Percentiles rank a stretch among this genome's conserved stretches.
phyloP scores from a whole-genome alignment of 2,113 vertebrate species.

The Odobenus rosmarus region DNA sequence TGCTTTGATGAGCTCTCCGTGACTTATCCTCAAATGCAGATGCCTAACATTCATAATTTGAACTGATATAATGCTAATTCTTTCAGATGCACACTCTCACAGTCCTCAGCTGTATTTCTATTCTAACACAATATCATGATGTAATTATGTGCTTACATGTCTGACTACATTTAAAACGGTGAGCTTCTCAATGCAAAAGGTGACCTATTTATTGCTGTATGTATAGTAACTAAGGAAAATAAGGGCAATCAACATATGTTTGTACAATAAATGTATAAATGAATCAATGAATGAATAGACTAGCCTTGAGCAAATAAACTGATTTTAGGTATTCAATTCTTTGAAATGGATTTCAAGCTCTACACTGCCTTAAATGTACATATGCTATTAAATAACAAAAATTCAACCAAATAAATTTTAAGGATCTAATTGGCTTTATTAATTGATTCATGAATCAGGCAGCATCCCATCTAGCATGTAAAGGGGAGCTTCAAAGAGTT shows the following conservation, averaged over 20 bases:
- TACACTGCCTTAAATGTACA: not conserved
- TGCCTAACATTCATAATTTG: not conserved
- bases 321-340: not conserved
- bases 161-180: not conserved
- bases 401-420: not conserved
- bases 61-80: not conserved
- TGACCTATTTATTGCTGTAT: not conserved
- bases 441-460: not conserved
- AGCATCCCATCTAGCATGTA: not conserved
- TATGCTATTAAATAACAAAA: not conserved
- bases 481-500: not conserved
- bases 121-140: not conserved
- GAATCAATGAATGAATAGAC: not conserved
- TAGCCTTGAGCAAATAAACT: not conserved
- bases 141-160: not conserved
- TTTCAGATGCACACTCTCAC: not conserved
- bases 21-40: not conserved
- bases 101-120: not conserved
- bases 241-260: not conserved
- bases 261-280: not conserved
- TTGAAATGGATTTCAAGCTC: not conserved
- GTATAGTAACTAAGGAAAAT: not conserved
- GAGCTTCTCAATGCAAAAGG: not conserved
- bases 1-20: not conserved
- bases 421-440: not conserved